phyloP scores from a whole-genome alignment of 2,888 invertebrate genomes.

The Hyposoter dolosus region DNA sequence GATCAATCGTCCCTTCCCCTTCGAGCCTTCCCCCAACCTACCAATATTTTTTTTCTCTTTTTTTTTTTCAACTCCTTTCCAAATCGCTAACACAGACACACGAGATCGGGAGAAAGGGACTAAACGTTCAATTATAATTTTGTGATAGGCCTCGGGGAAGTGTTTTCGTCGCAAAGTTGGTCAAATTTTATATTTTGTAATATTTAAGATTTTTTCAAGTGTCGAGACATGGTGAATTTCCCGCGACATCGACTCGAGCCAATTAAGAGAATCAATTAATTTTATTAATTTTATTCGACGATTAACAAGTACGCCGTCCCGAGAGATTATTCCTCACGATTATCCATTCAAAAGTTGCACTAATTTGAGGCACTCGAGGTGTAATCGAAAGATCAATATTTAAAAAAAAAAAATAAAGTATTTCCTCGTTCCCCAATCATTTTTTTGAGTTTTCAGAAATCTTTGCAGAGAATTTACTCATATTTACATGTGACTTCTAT shows the following conservation, averaged over 20 bases:
- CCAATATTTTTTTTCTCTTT: background rate
- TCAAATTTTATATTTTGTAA: too few relatives aligned
- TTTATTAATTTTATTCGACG: background rate
- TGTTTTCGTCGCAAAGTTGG: too few relatives aligned
- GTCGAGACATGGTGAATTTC: background rate
- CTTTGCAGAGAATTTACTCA: background rate
- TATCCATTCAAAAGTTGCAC: background rate
- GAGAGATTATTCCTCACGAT: background rate
- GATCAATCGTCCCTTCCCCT: conserved; percentile 38
- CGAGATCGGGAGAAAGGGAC: background rate
- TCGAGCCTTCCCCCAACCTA: background rate
- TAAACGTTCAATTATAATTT: background rate
- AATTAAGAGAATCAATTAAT: too few relatives aligned
- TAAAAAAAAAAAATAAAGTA: background rate
- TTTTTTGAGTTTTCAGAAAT: background rate
- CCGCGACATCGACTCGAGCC: background rate
- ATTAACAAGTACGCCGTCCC: too few relatives aligned
- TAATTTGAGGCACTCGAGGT: background rate
- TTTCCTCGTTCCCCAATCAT: background rate
- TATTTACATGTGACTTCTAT: background rate
- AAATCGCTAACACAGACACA: background rate
- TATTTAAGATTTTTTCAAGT: background rate
- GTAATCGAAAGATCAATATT: background rate
- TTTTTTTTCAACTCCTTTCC: background rate
- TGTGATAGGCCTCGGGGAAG: background rate